Base-by-base conservation (phyloP, 2,113 vertebrate genomes). In the Neodontobutis hainanensis region DNA sequence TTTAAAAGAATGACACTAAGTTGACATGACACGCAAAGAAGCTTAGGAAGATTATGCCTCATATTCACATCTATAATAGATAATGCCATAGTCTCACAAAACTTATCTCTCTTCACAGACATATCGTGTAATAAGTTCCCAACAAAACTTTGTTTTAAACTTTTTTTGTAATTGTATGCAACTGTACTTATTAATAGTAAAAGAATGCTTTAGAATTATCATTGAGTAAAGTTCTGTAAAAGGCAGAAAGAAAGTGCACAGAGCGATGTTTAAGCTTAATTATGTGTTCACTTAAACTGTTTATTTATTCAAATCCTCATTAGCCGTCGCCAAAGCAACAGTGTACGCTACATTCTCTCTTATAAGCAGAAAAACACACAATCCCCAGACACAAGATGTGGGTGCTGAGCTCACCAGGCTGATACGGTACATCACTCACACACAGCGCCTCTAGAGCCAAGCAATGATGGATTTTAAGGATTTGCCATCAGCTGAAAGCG, bases 41-140 rank as follows among this genome's bases (percentile, higher is more conserved):
- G 81, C 71, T 78, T 77, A 74, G 49, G 27, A 7, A 73, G 73
- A 80, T 85, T 83, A 76, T 61, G 73, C 61, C 52, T 75, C 48
- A 64, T 65, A 51, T 56, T 75, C 66, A 67, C 49, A 65, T 61
- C 65, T 19, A 68, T 73, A 48, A 73, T n/a, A 78, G 79, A 84
- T 82, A 64, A 74, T 75, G 32, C 12, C 8, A 7, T 55, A 15
- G 52, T 55, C 32, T 35, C 11, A 53, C 6, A 36, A 27, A 27
- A 27, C 1, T 27, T 27, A 34, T 55, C 66, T 58, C 45, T 3
- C 3, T 0, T 45, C 11, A 34, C 48, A 51, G 58, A 49, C 60
- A 69, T 34, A 61, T 72, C 46, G 36, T 64, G 49, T 61, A 9
- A 35, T 10, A 43, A 44, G 19, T 65, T 69, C 15, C 0, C 2